phyloP scores from a whole-genome alignment of 2,888 invertebrate genomes.

The Spisula solida region DNA sequence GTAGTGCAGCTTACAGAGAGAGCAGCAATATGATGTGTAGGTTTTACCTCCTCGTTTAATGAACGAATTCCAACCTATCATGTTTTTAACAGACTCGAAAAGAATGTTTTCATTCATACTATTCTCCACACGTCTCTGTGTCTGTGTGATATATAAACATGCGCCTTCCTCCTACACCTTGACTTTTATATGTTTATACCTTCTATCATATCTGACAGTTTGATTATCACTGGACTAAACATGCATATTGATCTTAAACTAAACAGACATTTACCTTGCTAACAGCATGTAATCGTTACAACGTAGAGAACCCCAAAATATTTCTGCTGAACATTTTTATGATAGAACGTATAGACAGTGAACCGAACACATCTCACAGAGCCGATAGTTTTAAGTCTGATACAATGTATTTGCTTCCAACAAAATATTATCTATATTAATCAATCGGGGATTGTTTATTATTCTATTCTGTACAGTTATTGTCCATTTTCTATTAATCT shows the following conservation, averaged over 20 bases:
- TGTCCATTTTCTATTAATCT: conserved; percentile 4
- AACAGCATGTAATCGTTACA: not conserved
- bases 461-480: not conserved
- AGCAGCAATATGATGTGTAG: too few species aligned
- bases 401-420: not conserved
- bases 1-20: not conserved
- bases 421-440: not conserved
- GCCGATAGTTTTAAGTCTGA: too few species aligned
- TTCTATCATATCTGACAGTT: not conserved
- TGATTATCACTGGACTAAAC: not conserved
- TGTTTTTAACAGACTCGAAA: not conserved
- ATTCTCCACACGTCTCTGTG: not conserved
- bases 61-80: too few species aligned
- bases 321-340: not conserved
- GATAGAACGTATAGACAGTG: not conserved
- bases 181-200: conserved; percentile 8
- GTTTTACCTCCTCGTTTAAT: too few species aligned
- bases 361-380: not conserved
- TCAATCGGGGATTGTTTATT: not conserved
- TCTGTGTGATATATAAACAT: not conserved
- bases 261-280: conserved; percentile 1
- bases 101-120: not conserved
- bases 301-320: not conserved
- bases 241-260: conserved; percentile 1
- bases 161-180: not conserved